Evolutionary conservation across 2,888 invertebrate species (phyloP).

Genomic region (Camponotus fellah): DNA sequence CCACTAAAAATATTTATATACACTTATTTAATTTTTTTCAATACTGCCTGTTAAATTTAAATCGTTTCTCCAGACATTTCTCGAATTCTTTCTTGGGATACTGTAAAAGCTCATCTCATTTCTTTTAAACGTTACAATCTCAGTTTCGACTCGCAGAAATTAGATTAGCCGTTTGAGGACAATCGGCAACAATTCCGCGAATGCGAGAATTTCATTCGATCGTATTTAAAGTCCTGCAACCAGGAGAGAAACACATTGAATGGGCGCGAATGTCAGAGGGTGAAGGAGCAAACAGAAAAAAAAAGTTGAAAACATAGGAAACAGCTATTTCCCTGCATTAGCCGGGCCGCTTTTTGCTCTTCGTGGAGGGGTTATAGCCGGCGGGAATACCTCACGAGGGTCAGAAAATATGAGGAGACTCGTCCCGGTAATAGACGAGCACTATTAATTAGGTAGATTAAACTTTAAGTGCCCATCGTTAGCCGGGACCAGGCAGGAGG

Average conservation of each 20-base stretch:
- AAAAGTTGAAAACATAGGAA: constrained; percentile 77
- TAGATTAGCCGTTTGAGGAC: constrained; percentile 11
- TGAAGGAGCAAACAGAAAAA: constrained; percentile 39
- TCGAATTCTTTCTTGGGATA: neutral
- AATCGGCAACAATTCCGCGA: constrained; percentile 37
- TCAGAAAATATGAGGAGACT: constrained; percentile 79
- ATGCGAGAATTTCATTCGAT: constrained; percentile 38
- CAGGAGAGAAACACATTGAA: neutral
- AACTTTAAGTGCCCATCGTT: constrained; percentile 81
- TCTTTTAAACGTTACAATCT: constrained; percentile 2
- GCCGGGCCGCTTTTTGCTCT: constrained; percentile 73
- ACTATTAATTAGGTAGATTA: constrained; percentile 84
- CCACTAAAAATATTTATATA: neutral
- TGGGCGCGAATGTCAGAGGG: constrained; percentile 25
- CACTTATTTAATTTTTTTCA: neutral
- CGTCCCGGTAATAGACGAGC: constrained; percentile 80
- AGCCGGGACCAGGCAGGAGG: constrained; percentile 70
- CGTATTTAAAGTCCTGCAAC: constrained; percentile 15
- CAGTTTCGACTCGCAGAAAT: neutral
- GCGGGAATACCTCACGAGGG: constrained; percentile 69
- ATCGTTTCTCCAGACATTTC: neutral
- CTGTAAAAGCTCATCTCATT: neutral
- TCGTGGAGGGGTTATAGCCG: constrained; percentile 63
- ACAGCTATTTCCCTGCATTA: constrained; percentile 80
- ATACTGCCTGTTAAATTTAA: neutral